Base-by-base conservation (phyloP, 2,113 vertebrate species). In the Antechinus stuartii region DNA sequence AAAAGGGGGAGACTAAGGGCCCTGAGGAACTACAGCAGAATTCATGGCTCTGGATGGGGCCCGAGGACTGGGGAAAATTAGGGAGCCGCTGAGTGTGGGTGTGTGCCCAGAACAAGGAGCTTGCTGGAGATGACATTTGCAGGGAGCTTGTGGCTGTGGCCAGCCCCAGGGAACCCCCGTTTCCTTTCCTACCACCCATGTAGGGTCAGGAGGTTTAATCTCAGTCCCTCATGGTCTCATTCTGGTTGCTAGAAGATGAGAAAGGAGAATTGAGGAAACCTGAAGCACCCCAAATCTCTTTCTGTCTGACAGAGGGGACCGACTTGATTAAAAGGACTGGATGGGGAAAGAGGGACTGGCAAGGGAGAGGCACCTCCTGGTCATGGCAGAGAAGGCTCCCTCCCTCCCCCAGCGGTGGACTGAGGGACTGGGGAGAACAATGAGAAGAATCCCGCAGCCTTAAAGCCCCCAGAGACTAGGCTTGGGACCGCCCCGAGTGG, bases 371-470 rank as follows among this genome's bases (percentile, higher is more conserved):
- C 55, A 53, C 47, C 89, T 94, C 91, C 89, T 56, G 55, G 94
- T 47, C 56, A 93, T 52, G 92, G 42, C 52, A 95, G 68, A 91
- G 57, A 76, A 55, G 35, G 35, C 54, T 16, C 84, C 54, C 91
- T 27, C 50, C 54, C 49, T 90, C 56, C 53, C 24, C 91, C 11
- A 47, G 68, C 54, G 91, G 55, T 1, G 54, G 94, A 52, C 76
- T 90, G 19, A 91, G 76, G 68, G 92, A 95, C 90, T 84, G 93
- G 50, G 12, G 94, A 97, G 98, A 97, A 98, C 98, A 98, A 98
- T 97, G 97, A 95, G 68, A 91, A 92, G 95, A 94, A 94, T 49
- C 50, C 96, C 2, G 5, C 94, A 26, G 92, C n/a, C 91, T 16
- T 53, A 3, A 42, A 52, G 55, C 53, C 89, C 84, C 89, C 50